These are phyloP conservation scores for Lophius piscatorius DNA, from an alignment of 2,113 vertebrate genomes.

Conservation along the genomic window DNA sequence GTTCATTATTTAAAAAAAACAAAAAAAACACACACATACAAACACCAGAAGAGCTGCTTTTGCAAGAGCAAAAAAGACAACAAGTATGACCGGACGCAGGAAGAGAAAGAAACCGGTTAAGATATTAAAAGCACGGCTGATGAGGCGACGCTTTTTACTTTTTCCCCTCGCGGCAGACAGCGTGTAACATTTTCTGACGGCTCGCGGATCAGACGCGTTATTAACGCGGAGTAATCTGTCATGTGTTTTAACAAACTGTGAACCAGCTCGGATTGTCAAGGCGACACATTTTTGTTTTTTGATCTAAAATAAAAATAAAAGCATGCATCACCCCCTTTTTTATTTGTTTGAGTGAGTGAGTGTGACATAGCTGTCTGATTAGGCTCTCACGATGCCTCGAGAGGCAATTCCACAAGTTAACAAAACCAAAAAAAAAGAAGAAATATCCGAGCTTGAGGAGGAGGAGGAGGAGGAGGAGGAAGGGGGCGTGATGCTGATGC, in stretches of 20 bases:
- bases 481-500: slow-evolving; percentile 18
- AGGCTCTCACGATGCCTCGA: slow-evolving; percentile 16
- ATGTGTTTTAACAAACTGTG: slow-evolving; percentile 55
- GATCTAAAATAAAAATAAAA: slow-evolving; percentile 10
- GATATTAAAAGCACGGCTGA: slow-evolving; percentile 46
- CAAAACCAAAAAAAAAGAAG: slow-evolving; percentile 28
- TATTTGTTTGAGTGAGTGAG: slow-evolving; percentile 10
- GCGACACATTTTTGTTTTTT: slow-evolving; percentile 56
- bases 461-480: too few species aligned
- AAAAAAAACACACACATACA: slow-evolving; percentile 29
- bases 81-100: slow-evolving; percentile 52
- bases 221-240: too few species aligned
- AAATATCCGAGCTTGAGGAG: background rate
- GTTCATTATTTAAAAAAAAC: slow-evolving; percentile 81
- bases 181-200: slow-evolving; percentile 73
- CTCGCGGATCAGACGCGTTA: too few species aligned
- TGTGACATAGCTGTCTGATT: slow-evolving; percentile 31
- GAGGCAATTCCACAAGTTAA: slow-evolving; percentile 30
- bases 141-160: slow-evolving; percentile 32
- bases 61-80: slow-evolving; percentile 75
- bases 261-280: slow-evolving; percentile 79
- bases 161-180: slow-evolving; percentile 45
- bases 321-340: slow-evolving; percentile 40
- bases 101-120: slow-evolving; percentile 24
- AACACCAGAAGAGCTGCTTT: slow-evolving; percentile 86